Percentiles rank a stretch among this genome's conserved stretches.
Conservation (phyloP, 2,113 vertebrate genomes). For the Malurus melanocephalus region DNA sequence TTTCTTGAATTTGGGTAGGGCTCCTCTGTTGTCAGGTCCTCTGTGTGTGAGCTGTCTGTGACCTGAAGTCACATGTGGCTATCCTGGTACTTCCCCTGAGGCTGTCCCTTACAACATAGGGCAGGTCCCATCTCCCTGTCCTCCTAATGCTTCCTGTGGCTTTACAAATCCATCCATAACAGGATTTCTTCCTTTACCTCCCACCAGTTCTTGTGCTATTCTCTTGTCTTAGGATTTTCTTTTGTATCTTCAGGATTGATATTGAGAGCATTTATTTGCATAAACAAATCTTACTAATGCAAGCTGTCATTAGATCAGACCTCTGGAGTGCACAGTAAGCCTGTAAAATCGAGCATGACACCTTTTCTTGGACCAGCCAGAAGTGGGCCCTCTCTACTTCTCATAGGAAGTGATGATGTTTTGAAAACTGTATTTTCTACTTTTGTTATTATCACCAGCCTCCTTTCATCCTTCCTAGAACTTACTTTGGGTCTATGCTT, state of each 20-base stretch:
- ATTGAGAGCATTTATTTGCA: background rate
- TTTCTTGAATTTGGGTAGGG: background rate
- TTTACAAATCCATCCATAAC: background rate
- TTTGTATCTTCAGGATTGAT: background rate
- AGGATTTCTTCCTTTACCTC: background rate
- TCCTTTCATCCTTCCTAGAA: background rate
- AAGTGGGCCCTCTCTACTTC: background rate
- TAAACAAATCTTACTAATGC: background rate
- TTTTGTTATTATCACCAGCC: background rate
- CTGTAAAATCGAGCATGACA: background rate
- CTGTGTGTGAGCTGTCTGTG: accelerated
- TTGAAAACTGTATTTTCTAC: background rate
- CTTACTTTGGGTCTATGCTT: background rate
- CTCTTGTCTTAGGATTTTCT: background rate
- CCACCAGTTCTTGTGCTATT: background rate
- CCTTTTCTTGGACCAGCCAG: background rate
- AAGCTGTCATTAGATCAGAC: background rate
- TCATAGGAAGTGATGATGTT: background rate
- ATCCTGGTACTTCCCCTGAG: background rate
- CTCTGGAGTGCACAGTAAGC: background rate
- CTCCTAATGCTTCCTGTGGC: background rate
- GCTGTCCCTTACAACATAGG: background rate
- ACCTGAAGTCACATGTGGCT: background rate
- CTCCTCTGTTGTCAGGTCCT: background rate
- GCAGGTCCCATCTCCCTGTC: background rate